A percentile compares a stretch with the other conserved stretches of the same genome.
These are phyloP conservation scores for Rhagophthalmus giganteus DNA, from an alignment of 2,888 invertebrate species.

Conservation along the genomic window DNA sequence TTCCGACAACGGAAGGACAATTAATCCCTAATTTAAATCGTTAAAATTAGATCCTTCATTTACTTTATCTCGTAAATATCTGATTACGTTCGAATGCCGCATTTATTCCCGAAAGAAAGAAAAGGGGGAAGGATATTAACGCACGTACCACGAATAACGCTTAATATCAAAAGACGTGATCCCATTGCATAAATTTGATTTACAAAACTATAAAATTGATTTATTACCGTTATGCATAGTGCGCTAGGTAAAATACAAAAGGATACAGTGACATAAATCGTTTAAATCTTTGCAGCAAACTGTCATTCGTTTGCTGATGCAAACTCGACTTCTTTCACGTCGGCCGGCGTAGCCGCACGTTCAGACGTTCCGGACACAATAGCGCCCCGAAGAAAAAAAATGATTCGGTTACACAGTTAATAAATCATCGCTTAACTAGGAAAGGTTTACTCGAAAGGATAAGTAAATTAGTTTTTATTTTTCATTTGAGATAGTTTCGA, in stretches of 20 bases:
- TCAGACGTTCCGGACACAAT: background rate
- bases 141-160: conserved; percentile 27
- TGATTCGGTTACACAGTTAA: background rate
- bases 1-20: conserved; percentile 6
- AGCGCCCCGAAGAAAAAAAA: background rate
- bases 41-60: conserved; percentile 1
- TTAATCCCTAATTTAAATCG: conserved; percentile 15
- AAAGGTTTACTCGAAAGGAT: too few species aligned
- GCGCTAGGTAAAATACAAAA: conserved; percentile 56
- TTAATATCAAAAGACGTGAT: conserved; percentile 38
- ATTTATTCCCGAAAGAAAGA: too few species aligned
- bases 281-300: conserved; percentile 54
- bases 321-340: conserved; percentile 28
- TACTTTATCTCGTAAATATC: conserved; percentile 1
- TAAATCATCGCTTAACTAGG: too few species aligned
- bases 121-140: conserved; percentile 16
- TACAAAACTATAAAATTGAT: conserved; percentile 58
- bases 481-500: too few species aligned
- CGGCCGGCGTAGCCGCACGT: conserved; percentile 24
- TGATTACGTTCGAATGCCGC: too few species aligned
- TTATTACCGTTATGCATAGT: conserved; percentile 56
- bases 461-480: too few species aligned
- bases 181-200: conserved; percentile 55
- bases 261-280: conserved; percentile 56
- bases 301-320: conserved; percentile 46